phyloP scores from a whole-genome alignment of 1,140 invertebrate genomes.

The Bacillus rossius region DNA sequence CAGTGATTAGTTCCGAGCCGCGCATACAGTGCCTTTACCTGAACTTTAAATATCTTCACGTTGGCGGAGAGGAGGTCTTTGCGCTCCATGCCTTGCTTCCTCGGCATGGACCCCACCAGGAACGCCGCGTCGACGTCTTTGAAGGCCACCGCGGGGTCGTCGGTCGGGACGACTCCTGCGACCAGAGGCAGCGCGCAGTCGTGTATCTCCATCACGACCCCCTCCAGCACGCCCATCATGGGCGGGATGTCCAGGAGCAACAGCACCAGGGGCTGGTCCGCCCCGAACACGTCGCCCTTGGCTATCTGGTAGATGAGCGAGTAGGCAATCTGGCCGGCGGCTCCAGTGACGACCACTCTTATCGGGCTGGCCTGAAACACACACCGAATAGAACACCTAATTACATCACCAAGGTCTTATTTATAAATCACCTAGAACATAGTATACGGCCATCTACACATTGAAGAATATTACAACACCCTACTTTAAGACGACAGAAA shows the following conservation, averaged over 20 bases:
- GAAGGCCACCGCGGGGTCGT: constrained; percentile 84
- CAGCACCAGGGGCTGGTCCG: constrained; percentile 80
- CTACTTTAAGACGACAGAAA: too few species aligned
- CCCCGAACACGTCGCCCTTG: constrained; percentile 95
- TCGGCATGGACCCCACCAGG: constrained; percentile 96
- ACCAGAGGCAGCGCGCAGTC: constrained; percentile 92
- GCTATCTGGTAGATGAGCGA: constrained; percentile 91
- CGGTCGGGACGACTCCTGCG: constrained; percentile 77
- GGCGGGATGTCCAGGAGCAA: constrained; percentile 92
- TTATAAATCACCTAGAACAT: background rate
- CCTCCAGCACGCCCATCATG: constrained; percentile 92
- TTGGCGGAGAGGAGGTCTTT: constrained; percentile 95
- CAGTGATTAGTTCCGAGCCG: too few species aligned
- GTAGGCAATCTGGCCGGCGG: constrained; percentile 98
- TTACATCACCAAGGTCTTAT: constrained; percentile 3
- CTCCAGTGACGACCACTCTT: constrained; percentile 94
- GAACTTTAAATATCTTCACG: constrained; percentile 97
- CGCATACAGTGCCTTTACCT: too few species aligned
- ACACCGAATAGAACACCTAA: constrained; percentile 8
- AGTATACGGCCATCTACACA: too few species aligned
- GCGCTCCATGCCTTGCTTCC: constrained; percentile 97
- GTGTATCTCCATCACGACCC: constrained; percentile 94
- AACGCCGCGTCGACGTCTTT: constrained; percentile 97
- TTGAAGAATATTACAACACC: too few species aligned
- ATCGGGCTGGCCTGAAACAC: constrained; percentile 67